phyloP scores from a whole-genome alignment of 2,888 invertebrate genomes.

The Macrosiphum euphorbiae region DNA sequence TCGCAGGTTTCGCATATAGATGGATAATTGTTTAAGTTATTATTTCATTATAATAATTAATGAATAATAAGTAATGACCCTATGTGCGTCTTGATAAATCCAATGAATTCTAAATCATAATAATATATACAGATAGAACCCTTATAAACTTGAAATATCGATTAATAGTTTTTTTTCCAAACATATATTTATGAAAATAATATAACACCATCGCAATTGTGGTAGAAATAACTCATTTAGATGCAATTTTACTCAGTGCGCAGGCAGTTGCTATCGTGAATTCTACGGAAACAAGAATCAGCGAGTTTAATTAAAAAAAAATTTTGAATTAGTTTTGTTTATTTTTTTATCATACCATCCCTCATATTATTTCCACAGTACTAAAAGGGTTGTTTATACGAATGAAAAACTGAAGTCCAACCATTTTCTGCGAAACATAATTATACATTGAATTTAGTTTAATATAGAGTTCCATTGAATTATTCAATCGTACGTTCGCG shows the following conservation, averaged over 20 bases:
- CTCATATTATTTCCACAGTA: not conserved
- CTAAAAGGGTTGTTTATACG: not conserved
- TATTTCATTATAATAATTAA: not conserved
- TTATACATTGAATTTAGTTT: not conserved
- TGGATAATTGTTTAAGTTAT: not conserved
- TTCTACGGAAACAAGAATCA: not conserved
- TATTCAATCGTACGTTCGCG: not conserved
- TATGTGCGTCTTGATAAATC: not conserved
- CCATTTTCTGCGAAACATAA: not conserved
- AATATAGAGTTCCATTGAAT: not conserved
- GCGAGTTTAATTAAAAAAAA: not conserved
- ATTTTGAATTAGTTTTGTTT: not conserved
- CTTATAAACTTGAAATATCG: not conserved
- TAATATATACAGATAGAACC: no score
- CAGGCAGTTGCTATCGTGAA: not conserved
- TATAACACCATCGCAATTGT: not conserved
- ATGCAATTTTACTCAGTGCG: not conserved
- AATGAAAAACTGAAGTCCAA: not conserved
- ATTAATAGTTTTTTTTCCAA: not conserved
- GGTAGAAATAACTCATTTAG: not conserved
- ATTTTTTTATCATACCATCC: not conserved
- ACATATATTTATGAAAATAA: not conserved
- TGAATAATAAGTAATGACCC: not conserved
- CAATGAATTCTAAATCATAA: not conserved
- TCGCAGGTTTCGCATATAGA: no score